phyloP scores from a whole-genome alignment of 2,888 invertebrate species.

The Lymantria monacha region DNA sequence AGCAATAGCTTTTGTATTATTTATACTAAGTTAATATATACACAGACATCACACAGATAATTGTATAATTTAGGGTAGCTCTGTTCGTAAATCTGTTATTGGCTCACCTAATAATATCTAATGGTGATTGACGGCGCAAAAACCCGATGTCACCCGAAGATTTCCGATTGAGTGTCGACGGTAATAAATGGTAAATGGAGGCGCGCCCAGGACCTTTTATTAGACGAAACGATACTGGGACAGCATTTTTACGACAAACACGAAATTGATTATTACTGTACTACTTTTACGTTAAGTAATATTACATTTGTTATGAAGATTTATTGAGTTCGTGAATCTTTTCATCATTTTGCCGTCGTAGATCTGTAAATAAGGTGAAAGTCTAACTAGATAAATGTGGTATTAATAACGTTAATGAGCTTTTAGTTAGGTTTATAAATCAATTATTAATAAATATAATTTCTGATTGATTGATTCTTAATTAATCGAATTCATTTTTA shows the following conservation, averaged over 20 bases:
- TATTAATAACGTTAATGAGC: too few relatives aligned
- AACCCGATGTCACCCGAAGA: constrained; percentile 48
- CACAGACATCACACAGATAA: too few relatives aligned
- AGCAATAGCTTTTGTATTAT: too few relatives aligned
- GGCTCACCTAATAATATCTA: constrained; percentile 42
- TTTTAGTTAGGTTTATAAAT: too few relatives aligned
- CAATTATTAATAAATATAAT: too few relatives aligned
- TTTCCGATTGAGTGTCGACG: constrained; percentile 46
- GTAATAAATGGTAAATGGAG: constrained; percentile 39
- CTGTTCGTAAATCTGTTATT: constrained; percentile 28
- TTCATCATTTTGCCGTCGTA: too few relatives aligned
- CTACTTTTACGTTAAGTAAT: not conserved
- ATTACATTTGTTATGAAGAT: not conserved
- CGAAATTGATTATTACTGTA: not conserved
- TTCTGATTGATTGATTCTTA: too few relatives aligned
- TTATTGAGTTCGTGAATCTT: too few relatives aligned
- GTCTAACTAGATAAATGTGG: too few relatives aligned
- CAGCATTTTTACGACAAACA: not conserved
- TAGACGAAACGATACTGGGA: not conserved
- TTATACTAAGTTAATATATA: too few relatives aligned
- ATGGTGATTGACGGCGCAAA: constrained; percentile 54
- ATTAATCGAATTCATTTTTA: too few relatives aligned
- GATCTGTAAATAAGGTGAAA: too few relatives aligned
- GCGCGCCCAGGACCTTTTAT: constrained; percentile 9
- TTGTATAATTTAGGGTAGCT: constrained; percentile 9